A percentile compares a stretch with the other conserved stretches of the same genome.
These are phyloP conservation scores for Dascillus cervinus DNA, from an alignment of 2,888 invertebrate species.

Conservation along the genomic window DNA sequence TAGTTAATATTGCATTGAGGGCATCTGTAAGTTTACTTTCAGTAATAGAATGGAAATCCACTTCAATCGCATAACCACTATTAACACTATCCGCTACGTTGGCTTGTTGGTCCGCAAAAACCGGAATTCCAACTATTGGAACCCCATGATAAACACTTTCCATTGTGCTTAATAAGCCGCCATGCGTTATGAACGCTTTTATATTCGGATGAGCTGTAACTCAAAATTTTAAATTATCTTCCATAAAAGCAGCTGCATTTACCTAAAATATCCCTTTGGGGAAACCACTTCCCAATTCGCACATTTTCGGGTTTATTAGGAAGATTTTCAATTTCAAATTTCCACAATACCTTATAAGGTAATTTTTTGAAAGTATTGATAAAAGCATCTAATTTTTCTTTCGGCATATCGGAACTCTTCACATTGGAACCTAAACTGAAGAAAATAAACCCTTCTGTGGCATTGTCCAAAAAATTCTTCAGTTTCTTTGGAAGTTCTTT, in stretches of 20 bases:
- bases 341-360: constrained; percentile 57
- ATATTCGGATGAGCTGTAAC: constrained; percentile 47
- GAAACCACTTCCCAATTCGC: constrained; percentile 54
- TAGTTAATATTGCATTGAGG: no score
- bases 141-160: constrained; percentile 47
- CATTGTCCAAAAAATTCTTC: constrained; percentile 21
- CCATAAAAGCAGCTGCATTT: constrained; percentile 3
- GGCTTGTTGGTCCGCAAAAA: constrained; percentile 45
- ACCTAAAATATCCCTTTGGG: constrained; percentile 43
- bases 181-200: constrained; percentile 51
- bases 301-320: constrained; percentile 50
- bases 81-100: constrained; percentile 42
- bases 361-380: constrained; percentile 49
- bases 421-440: constrained; percentile 28
- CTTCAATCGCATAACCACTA: constrained; percentile 38
- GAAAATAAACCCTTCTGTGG: constrained; percentile 24
- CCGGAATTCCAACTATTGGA: constrained; percentile 47
- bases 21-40: no score
- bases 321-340: constrained; percentile 52
- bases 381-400: constrained; percentile 33
- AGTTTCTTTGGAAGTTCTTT: constrained; percentile 16
- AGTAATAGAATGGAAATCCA: no score
- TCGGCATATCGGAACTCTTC: constrained; percentile 18
- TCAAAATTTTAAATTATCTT: background rate
- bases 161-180: constrained; percentile 49